These are phyloP conservation scores for Pseudomyrmex gracilis DNA, from an alignment of 1,140 invertebrate genomes.

Conservation along the genomic window DNA sequence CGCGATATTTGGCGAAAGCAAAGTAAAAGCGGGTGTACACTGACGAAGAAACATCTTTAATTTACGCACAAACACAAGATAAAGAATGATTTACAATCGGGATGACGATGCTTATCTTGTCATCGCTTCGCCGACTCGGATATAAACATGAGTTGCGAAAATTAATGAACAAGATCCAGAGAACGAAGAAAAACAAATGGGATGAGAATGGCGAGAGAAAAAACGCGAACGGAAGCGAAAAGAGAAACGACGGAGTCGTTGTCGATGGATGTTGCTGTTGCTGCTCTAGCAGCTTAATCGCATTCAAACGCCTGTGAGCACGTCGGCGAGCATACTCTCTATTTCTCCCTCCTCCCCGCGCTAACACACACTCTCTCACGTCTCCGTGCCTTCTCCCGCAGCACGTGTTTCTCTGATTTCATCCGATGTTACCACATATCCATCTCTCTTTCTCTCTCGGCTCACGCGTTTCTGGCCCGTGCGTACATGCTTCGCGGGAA, in stretches of 20 bases:
- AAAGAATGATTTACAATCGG: neutral
- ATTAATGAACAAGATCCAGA: constrained; percentile 3
- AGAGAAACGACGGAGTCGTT: constrained; percentile 24
- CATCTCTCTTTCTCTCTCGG: neutral
- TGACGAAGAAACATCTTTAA: too few species aligned
- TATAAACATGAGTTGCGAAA: neutral
- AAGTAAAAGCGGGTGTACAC: constrained; percentile 6
- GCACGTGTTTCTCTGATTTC: constrained; percentile 51
- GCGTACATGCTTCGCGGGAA: constrained; percentile 28
- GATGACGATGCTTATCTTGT: neutral
- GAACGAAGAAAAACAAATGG: neutral
- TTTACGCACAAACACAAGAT: neutral
- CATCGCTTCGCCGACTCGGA: neutral
- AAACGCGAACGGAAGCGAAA: constrained; percentile 14
- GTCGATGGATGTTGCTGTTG: constrained; percentile 32
- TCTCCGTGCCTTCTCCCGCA: neutral
- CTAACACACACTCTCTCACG: too few species aligned
- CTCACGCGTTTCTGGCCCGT: neutral
- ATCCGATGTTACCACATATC: constrained; percentile 18
- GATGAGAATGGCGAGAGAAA: neutral
- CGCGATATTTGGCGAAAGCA: constrained; percentile 54
- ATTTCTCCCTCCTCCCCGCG: too few species aligned
- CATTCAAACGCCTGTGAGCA: constrained; percentile 53
- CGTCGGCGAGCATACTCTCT: neutral
- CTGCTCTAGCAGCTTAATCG: constrained; percentile 48